Percentiles rank a stretch among this genome's conserved stretches.
Conservation (phyloP, 2,888 invertebrate genomes). For the Drosophila koepferae region DNA sequence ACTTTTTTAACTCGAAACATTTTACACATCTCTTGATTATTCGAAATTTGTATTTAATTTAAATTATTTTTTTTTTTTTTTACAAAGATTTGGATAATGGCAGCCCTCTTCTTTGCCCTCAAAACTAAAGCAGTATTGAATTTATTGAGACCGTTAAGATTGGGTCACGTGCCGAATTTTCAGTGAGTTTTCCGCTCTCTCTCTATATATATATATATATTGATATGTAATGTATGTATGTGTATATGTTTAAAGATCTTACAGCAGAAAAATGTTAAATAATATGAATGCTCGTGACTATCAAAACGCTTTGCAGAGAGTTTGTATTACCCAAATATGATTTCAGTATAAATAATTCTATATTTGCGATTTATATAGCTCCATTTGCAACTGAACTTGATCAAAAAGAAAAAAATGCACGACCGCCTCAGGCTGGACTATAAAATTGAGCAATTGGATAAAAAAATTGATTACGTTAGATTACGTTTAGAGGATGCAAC, state of each 20-base stretch:
- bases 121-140: background rate
- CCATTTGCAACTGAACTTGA: background rate
- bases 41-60: constrained; percentile 1
- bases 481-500: background rate
- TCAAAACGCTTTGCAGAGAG: constrained; percentile 4
- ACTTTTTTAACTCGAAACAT: background rate
- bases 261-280: background rate
- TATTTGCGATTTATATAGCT: background rate
- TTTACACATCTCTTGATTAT: background rate
- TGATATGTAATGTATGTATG: too few relatives aligned
- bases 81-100: constrained; percentile 13
- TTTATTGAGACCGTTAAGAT: background rate
- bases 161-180: background rate
- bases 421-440: constrained; percentile 15
- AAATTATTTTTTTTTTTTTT: background rate
- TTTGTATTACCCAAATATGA: background rate
- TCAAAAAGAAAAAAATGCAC: constrained; percentile 3
- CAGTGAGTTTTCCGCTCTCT: constrained; percentile 14
- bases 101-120: background rate
- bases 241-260: background rate
- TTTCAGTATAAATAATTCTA: background rate
- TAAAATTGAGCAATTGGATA: constrained; percentile 19
- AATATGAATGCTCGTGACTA: background rate
- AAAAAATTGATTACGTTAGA: constrained; percentile 3
- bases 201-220: background rate